Base-by-base conservation (phyloP, 2,797 vertebrate genomes). In the Sebastes wilsoni region DNA sequence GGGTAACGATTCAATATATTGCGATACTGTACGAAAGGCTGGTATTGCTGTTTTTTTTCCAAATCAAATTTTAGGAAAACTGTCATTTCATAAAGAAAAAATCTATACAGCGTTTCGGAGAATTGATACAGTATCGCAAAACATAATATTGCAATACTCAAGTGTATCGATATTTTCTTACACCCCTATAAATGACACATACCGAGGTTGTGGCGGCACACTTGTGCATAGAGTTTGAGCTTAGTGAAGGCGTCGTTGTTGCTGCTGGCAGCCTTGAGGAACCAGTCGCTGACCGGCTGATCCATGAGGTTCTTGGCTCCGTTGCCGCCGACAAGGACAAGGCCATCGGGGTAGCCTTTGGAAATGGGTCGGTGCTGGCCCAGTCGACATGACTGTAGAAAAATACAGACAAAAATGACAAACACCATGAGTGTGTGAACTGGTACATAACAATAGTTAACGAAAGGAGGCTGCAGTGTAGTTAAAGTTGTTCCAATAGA, bases 281-380 rank as follows among this genome's bases (percentile, higher is more conserved):
- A 99, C 98, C 98, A 99, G 66, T 99, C 98, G 0, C 97, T 97
- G 89, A 99, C 97, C 13, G 97, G 92, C 91, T 98, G 97, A 90
- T 99, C 98, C 1, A 96, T 95, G 7, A 97, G 94, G 85, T 96
- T 97, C 94, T 97, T 98, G 82, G 97, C 96, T 83, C 96, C 96
- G 20, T 89, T 95, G 83, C 96, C 95, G 30, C 97, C 97, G 67
- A 99, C 98, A 16, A 96, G 95, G 92, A 99, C 97, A 66, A 99
- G 98, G 67, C 99, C 99, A 77, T 99, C 99, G 3, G 97, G 94
- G 85, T 99, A 92, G n/a, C 96, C 93, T 94, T 97, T 98, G 88
- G 97, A 98, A 94, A 99, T 98, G 81, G 99, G 97, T 89, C 98
- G 97, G 94, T 99, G 99, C 93, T 98, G 97, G 70, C 99, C 99